Evolutionary conservation across 2,113 vertebrate genomes (phyloP).

Genomic region (Pelusios castaneus): DNA sequence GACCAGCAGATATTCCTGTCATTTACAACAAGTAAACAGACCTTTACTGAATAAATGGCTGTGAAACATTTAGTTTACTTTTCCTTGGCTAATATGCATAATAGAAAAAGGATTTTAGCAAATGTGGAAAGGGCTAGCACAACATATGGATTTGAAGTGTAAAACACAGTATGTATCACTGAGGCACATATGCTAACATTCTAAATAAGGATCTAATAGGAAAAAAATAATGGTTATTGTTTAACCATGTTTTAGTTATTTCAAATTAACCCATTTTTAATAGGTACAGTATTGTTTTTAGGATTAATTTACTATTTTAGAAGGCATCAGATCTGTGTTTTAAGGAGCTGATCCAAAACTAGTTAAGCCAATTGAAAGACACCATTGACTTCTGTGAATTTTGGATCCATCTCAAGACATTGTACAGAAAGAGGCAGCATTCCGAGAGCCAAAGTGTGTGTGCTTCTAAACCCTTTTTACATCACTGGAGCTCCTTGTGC

Average conservation of each 20-base stretch:
- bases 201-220: not conserved
- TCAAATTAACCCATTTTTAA: too few relatives aligned
- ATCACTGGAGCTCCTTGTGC: not conserved
- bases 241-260: too few relatives aligned
- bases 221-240: not conserved
- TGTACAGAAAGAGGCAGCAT: not conserved
- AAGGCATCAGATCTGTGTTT: not conserved
- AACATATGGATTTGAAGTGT: fast-evolving
- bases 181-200: not conserved
- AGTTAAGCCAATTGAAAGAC: not conserved
- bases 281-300: not conserved
- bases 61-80: not conserved
- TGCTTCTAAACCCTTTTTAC: not conserved
- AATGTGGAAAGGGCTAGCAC: not conserved
- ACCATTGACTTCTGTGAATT: not conserved
- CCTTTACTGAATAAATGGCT: not conserved
- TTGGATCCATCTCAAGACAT: not conserved
- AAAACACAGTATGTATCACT: not conserved
- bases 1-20: not conserved
- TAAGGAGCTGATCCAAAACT: not conserved
- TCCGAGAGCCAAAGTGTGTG: not conserved
- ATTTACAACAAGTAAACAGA: not conserved
- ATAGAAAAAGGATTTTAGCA: not conserved
- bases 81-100: not conserved
- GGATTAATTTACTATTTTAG: not conserved